Evolutionary conservation across 2,797 vertebrate species (phyloP).

Genomic region (Semaprochilodus insignis): DNA sequence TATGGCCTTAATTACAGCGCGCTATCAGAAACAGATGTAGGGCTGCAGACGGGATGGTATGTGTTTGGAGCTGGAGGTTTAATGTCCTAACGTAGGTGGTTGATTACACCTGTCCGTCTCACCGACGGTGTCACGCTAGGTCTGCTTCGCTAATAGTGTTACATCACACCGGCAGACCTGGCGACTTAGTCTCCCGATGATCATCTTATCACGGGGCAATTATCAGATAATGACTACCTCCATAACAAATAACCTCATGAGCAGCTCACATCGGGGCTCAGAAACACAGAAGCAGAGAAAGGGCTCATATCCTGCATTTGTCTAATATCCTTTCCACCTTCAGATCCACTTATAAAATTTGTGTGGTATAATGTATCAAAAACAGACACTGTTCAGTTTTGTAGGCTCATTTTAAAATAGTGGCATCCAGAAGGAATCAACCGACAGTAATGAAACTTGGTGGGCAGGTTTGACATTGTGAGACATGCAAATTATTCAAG

Average conservation of each 20-base stretch:
- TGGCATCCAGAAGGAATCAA: too few relatives aligned
- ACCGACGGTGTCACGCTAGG: constrained; percentile 34
- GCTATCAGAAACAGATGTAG: constrained; percentile 49
- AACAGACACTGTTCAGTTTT: too few relatives aligned
- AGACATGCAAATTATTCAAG: too few relatives aligned
- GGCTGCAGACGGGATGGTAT: constrained; percentile 23
- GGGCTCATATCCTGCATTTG: too few relatives aligned
- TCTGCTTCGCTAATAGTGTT: constrained; percentile 39
- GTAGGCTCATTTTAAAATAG: too few relatives aligned
- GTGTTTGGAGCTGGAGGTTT: constrained; percentile 46
- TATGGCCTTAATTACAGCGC: constrained; percentile 51
- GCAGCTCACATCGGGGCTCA: constrained; percentile 43
- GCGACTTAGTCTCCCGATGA: constrained; percentile 49
- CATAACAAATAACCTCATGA: constrained; percentile 67
- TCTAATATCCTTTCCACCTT: too few relatives aligned
- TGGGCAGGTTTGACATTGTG: too few relatives aligned
- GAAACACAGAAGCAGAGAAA: not conserved
- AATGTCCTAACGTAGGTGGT: constrained; percentile 42
- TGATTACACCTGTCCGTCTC: constrained; percentile 50
- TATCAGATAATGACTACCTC: constrained; percentile 73
- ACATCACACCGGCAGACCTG: constrained; percentile 56
- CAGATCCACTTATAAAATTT: too few relatives aligned
- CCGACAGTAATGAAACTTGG: too few relatives aligned
- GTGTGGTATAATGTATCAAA: too few relatives aligned
- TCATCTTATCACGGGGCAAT: constrained; percentile 72